Conservation (phyloP, 2,113 vertebrate species). For the Pica pica region DNA sequence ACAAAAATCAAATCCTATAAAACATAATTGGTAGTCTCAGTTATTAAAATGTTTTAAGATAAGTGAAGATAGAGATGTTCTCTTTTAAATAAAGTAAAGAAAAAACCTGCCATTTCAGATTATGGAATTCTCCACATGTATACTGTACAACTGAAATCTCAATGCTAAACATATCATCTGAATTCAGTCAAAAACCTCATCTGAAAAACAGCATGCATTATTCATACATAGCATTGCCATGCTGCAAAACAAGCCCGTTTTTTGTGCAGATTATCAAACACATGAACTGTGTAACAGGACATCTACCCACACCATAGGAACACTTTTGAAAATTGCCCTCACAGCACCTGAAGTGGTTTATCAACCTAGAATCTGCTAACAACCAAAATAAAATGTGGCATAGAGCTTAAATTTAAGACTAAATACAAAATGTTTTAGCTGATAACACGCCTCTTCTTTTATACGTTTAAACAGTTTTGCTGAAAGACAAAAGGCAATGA, state of each 20-base stretch:
- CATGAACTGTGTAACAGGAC: background rate
- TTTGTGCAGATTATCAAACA: background rate
- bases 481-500: background rate
- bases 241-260: background rate
- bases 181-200: conserved; percentile 5
- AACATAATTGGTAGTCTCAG: conserved; percentile 70
- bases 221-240: background rate
- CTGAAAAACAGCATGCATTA: background rate
- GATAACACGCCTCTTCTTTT: background rate
- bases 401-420: background rate
- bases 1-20: conserved; percentile 71
- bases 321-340: background rate
- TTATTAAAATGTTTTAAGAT: conserved; percentile 76
- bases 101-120: conserved; percentile 45
- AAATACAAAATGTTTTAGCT: background rate
- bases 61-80: conserved; percentile 70
- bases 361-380: background rate
- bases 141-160: conserved; percentile 12
- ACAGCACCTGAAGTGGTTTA: background rate
- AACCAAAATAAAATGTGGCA: background rate
- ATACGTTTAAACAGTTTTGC: background rate
- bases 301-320: background rate
- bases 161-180: background rate
- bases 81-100: conserved; percentile 38
- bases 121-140: conserved; percentile 33